Evolutionary conservation across 1,140 invertebrate genomes (phyloP).

Genomic region (Drosophila subpulchrella): DNA sequence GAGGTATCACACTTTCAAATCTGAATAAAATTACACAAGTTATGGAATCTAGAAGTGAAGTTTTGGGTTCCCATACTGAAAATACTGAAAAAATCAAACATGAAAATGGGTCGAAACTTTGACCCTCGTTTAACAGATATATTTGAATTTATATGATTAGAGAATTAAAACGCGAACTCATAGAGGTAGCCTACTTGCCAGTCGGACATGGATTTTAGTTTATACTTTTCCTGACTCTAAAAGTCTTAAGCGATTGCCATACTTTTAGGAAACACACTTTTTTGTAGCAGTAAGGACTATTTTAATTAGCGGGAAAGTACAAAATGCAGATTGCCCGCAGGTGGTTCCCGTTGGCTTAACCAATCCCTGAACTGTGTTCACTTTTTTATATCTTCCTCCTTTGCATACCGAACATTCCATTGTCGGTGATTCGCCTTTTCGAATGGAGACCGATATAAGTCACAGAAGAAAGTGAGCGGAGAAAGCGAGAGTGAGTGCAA

Average conservation of each 20-base stretch:
- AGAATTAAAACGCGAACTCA: no score
- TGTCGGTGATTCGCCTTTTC: conserved; percentile 31
- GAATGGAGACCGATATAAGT: conserved; percentile 18
- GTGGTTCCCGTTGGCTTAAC: conserved; percentile 33
- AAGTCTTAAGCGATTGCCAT: neutral
- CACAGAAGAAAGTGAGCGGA: conserved; percentile 25
- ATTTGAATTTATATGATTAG: no score
- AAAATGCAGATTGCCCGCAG: conserved; percentile 38
- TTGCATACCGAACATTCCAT: conserved; percentile 25
- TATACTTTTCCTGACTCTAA: no score
- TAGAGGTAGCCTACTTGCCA: no score
- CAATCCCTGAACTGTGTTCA: conserved; percentile 14
- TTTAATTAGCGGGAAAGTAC: conserved; percentile 62
- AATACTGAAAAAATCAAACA: no score
- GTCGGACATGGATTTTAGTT: no score
- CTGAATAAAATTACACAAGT: no score
- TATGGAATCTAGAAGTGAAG: no score
- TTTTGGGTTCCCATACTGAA: no score
- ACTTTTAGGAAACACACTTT: neutral
- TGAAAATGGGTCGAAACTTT: no score
- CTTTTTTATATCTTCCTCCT: conserved; percentile 7
- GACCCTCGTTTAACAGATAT: no score
- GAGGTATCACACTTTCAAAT: no score
- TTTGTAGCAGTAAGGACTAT: conserved; percentile 18
- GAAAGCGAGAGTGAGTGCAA: conserved; percentile 34